phyloP scores from a whole-genome alignment of 30 jellyfish, hydroid and myxozoan genomes.

The Haliclystus octoradiatus region DNA sequence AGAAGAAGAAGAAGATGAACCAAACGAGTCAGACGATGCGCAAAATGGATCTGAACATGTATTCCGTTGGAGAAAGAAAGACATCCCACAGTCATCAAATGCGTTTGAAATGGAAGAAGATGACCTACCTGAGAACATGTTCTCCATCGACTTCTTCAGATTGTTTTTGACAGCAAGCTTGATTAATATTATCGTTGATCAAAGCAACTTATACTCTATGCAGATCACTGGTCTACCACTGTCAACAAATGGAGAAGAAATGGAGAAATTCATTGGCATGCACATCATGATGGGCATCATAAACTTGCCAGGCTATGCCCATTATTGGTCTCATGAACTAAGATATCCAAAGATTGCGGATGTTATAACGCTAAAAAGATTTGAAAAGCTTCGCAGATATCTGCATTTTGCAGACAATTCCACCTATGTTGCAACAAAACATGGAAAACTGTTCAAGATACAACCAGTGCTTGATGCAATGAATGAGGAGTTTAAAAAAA shows the following conservation, averaged over 20 bases:
- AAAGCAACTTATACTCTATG: slow-evolving; percentile 37
- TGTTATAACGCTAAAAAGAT: slow-evolving; percentile 41
- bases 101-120: neutral
- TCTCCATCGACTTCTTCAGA: slow-evolving; percentile 21
- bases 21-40: neutral
- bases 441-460: slow-evolving; percentile 34
- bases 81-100: slow-evolving; percentile 1
- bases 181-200: slow-evolving; percentile 17
- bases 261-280: slow-evolving; percentile 16
- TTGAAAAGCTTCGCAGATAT: slow-evolving; percentile 11
- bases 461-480: slow-evolving; percentile 26
- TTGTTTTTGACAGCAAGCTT: slow-evolving; percentile 9
- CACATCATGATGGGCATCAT: slow-evolving; percentile 41
- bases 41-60: slow-evolving; percentile 7
- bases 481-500: slow-evolving; percentile 10
- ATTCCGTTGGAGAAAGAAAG: slow-evolving; percentile 21
- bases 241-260: slow-evolving; percentile 23
- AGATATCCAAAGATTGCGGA: slow-evolving; percentile 53
- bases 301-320: slow-evolving; percentile 27
- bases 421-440: slow-evolving; percentile 1
- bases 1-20: neutral
- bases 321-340: slow-evolving; percentile 23
- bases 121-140: neutral
- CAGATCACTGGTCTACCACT: slow-evolving; percentile 14
- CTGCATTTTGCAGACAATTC: slow-evolving; percentile 43